phyloP scores from a whole-genome alignment of 2,113 vertebrate genomes.

The Percopsis transmontana region DNA sequence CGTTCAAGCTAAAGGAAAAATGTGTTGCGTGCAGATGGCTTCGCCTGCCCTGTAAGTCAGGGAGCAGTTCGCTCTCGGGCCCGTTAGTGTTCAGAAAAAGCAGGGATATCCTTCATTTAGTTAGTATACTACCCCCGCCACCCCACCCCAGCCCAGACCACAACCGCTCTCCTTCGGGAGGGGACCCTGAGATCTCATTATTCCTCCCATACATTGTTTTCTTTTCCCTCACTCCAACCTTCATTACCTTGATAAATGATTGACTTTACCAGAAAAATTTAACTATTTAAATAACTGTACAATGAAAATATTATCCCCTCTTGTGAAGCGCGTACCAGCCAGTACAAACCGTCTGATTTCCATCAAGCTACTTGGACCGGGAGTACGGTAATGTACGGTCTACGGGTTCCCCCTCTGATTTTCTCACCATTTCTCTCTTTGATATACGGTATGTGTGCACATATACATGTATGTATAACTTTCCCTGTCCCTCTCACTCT shows the following conservation, averaged over 20 bases:
- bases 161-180: slow-evolving; percentile 35
- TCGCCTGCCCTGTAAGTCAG: slow-evolving; percentile 19
- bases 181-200: slow-evolving; percentile 61
- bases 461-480: slow-evolving; percentile 29
- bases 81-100: slow-evolving; percentile 29
- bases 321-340: slow-evolving; percentile 61
- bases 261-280: slow-evolving; percentile 75
- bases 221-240: slow-evolving; percentile 59
- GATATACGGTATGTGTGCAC: slow-evolving; percentile 14
- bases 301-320: slow-evolving; percentile 77
- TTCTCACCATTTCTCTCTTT: slow-evolving; percentile 42
- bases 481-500: slow-evolving; percentile 10
- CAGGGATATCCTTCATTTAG: slow-evolving; percentile 33
- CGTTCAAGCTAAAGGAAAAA: slow-evolving; percentile 26
- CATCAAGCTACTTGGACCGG: slow-evolving; percentile 70
- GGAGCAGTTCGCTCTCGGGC: slow-evolving; percentile 16
- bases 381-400: slow-evolving; percentile 51
- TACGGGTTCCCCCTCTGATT: slow-evolving; percentile 42
- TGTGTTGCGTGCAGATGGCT: slow-evolving; percentile 19
- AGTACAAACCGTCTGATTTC: slow-evolving; percentile 76
- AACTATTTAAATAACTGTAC: slow-evolving; percentile 75
- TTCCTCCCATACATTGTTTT: slow-evolving; percentile 65
- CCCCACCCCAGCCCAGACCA: slow-evolving; percentile 34
- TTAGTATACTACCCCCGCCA: slow-evolving; percentile 10
- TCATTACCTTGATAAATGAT: slow-evolving; percentile 78